These are phyloP conservation scores for Sisyra nigra DNA, from an alignment of 2,888 invertebrate genomes.

Conservation along the genomic window DNA sequence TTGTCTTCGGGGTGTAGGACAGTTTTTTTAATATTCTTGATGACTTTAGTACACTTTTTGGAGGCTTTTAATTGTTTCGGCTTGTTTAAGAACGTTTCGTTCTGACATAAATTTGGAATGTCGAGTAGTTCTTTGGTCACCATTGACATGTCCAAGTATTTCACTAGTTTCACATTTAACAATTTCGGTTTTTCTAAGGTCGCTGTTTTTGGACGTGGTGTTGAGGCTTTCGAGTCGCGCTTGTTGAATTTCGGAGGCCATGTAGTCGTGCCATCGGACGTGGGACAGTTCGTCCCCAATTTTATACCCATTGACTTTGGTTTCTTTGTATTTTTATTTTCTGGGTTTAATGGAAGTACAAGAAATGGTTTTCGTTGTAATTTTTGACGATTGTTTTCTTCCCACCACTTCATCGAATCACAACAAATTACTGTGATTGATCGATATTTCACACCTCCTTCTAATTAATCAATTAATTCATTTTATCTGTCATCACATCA, in stretches of 20 bases:
- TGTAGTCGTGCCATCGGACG: slow-evolving; percentile 12
- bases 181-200: slow-evolving; percentile 36
- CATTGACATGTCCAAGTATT: slow-evolving; percentile 38
- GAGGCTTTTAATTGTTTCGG: not conserved
- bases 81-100: not conserved
- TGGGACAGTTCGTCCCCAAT: slow-evolving; percentile 20
- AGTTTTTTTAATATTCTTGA: not conserved
- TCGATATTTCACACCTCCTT: no score
- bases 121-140: slow-evolving; percentile 34
- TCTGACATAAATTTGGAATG: slow-evolving; percentile 22
- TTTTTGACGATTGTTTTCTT: no score
- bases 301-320: slow-evolving; percentile 16
- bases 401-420: no score
- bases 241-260: slow-evolving; percentile 19
- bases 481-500: no score
- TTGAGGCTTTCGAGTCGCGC: slow-evolving; percentile 13
- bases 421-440: no score
- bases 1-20: not conserved
- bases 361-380: slow-evolving; percentile 4
- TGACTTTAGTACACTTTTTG: not conserved
- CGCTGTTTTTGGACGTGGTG: slow-evolving; percentile 34
- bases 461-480: no score
- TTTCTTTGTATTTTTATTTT: not conserved
- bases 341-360: slow-evolving; percentile 4
- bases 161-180: slow-evolving; percentile 31